Evolutionary conservation across 1,140 invertebrate species (phyloP), one percentile per base, ranked within the genome.

Genomic region (Micrasema minimum): DNA sequence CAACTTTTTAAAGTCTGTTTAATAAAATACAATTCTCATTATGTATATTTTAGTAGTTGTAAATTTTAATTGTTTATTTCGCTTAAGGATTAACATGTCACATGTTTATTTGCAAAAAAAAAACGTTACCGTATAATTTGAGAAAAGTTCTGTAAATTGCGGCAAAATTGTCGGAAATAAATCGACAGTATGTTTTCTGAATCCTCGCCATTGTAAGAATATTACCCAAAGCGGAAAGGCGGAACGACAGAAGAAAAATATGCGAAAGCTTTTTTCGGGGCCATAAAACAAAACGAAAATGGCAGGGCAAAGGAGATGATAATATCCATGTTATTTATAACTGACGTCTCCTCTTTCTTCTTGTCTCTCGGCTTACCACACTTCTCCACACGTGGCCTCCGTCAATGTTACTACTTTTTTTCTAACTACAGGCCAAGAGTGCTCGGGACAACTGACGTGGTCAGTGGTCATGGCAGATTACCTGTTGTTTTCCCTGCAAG

Each of bases 261-360:
- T 41, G 67, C 26, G 50, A 66, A 69, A 69, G 66, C 61, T 73
- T 73, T 73, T 72, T 59, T 48, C 71, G 20, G 22, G 61, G 45
- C 71, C 66, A 73, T 73, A 74, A 74, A 74, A 74, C 72, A 74
- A 73, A 69, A 66, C 72, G 72, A 74, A 70, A 71, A 70, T 48
- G 68, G 72, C 14, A 31, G 64, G 67, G 69, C 67, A 66, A 38
- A 64, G 59, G 59, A 71, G 69, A 74, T 74, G 72, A 74, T 74
- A 74, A 71, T 74, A 74, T 74, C 66, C 72, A 43, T 71, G 69
- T 74, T 74, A 74, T 74, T 74, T 74, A 74, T 74, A 74, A 74
- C 72, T 55, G 55, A 68, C 72, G 57, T 71, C 72, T 35, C 45
- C 18, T 64, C 46, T 57, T 66, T 37, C 23, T 31, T 62, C 16